A percentile compares a stretch with the other conserved stretches of the same genome.
phyloP scores from a whole-genome alignment of 2,113 vertebrate genomes.

The Sylvietta virens region DNA sequence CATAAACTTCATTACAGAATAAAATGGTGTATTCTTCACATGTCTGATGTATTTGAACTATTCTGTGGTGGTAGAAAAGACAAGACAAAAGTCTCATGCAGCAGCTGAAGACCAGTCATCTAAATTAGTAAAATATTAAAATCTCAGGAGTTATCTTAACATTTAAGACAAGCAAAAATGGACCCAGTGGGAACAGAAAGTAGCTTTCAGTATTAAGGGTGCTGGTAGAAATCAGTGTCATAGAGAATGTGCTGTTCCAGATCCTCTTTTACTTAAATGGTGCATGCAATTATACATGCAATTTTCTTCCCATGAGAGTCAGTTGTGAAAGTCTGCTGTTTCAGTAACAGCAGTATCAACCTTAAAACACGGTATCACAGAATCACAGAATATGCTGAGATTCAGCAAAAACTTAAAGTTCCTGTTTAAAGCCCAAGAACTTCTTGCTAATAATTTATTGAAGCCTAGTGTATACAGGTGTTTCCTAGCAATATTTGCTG shows the following conservation, averaged over 20 bases:
- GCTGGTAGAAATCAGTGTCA: not conserved
- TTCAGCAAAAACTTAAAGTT: not conserved
- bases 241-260: not conserved
- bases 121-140: not conserved
- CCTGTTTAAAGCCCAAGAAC: not conserved
- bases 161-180: not conserved
- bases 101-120: not conserved
- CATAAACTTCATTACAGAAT: not conserved
- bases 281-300: not conserved
- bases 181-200: not conserved
- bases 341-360: not conserved
- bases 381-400: not conserved
- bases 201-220: not conserved
- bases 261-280: not conserved
- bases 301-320: not conserved
- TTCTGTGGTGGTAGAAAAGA: not conserved
- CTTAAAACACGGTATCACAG: not conserved
- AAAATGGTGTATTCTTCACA: not conserved
- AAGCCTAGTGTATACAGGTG: not conserved
- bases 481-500: not conserved
- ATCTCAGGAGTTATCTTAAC: not conserved
- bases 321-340: not conserved
- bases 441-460: not conserved
- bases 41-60: not conserved
- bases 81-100: not conserved